phyloP scores from a whole-genome alignment of 2,113 vertebrate species.

The Paramisgurnus dabryanus region DNA sequence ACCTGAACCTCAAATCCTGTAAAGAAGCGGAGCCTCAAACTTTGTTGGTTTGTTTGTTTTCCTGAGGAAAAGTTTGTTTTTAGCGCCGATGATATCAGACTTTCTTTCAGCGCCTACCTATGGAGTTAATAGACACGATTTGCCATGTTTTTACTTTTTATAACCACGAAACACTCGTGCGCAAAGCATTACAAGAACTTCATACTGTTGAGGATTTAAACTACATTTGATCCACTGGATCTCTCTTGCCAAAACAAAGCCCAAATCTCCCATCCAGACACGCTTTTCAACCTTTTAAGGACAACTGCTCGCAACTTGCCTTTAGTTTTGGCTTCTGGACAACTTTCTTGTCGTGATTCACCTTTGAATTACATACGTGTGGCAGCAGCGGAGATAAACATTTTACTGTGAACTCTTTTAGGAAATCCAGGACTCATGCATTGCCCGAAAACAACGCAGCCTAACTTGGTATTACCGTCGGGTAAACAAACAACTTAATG shows the following conservation, averaged over 20 bases:
- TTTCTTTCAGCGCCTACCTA: not conserved
- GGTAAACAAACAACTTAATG: conserved; percentile 35
- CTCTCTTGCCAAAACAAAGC: conserved; percentile 19
- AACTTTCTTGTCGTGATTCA: conserved; percentile 55
- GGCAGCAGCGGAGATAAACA: conserved; percentile 55
- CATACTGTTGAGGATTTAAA: not conserved
- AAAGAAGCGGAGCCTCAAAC: conserved; percentile 1
- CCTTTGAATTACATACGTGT: conserved; percentile 65
- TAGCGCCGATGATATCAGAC: not conserved
- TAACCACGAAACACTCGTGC: not conserved
- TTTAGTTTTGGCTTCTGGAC: conserved; percentile 32
- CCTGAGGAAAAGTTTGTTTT: conserved; percentile 24
- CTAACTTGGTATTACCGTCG: conserved; percentile 3
- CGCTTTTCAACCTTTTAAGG: conserved; percentile 52
- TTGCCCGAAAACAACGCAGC: not conserved
- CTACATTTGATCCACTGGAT: conserved; percentile 8
- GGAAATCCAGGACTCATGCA: conserved; percentile 21
- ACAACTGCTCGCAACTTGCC: conserved; percentile 37
- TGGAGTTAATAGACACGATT: conserved; percentile 38
- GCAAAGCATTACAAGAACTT: conserved; percentile 9
- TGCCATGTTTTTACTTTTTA: conserved; percentile 1
- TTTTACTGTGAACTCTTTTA: conserved; percentile 58
- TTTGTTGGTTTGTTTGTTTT: not conserved
- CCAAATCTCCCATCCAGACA: conserved; percentile 31
- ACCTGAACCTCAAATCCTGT: not conserved